Evolutionary conservation across 2,797 vertebrate genomes (phyloP), one percentile per base, ranked within the genome.

Genomic region (Cynodonichthys magdalenae): DNA sequence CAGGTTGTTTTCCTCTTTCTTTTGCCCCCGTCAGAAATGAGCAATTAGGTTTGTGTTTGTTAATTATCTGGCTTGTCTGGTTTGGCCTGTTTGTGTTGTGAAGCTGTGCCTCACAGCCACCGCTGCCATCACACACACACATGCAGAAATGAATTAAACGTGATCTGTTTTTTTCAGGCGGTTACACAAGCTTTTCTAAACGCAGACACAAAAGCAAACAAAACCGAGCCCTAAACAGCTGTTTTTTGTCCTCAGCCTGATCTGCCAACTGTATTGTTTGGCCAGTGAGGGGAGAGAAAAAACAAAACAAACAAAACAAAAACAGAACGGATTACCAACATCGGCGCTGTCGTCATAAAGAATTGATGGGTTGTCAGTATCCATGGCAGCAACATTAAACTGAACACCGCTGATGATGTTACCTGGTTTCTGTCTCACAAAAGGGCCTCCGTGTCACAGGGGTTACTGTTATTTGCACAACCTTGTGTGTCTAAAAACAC

Each of bases 381-480:
- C 95, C 94, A 88, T 89, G 91, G 92, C 87, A 94, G 93, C 92
- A 58, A 86, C 84, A 80, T 88, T 93, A 95, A 95, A 94, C 93
- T 93, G 72, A 66, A 66, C 70, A 64, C 46, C 60, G 83, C 89
- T 88, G 80, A 91, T 90, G 91, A 91, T 89, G 93, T 82, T 90
- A 85, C 93, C 91, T 84, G 72, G 90, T 85, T 90, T 90, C 90
- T 79, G 68, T 73, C 89, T 93, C 88, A 91, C 94, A 93, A 93
- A 89, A 77, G 88, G 91, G 80, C 85, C 88, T 74, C 82, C 67
- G 77, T 90, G 87, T 90, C 87, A 81, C 70, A 57, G 87, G 85
- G 90, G 92, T 91, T 90, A 87, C 90, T 86, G 80, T 86, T 96
- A 93, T 96, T 97, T 95, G 92, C 93, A 93, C 93, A 94, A 89